Evolutionary conservation across 2,888 invertebrate genomes (phyloP).

Genomic region (Leptodirus hochenwartii): DNA sequence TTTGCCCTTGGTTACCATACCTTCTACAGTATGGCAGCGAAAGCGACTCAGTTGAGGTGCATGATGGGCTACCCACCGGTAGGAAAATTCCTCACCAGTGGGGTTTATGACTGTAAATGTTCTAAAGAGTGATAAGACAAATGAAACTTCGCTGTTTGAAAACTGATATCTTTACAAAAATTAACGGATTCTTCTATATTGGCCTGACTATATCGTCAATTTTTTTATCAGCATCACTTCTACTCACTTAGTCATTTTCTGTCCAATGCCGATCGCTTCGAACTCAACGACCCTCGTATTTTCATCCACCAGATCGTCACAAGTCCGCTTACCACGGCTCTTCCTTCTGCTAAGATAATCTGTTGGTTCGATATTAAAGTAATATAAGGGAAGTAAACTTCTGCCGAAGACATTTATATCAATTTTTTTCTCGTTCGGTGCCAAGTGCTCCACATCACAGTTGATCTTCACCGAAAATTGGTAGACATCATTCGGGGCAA

Average conservation of each 20-base stretch:
- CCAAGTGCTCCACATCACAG: conserved; percentile 34
- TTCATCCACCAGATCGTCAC: conserved; percentile 26
- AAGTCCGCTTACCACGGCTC: conserved; percentile 27
- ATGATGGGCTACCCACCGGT: conserved; percentile 17
- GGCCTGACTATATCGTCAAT: no score
- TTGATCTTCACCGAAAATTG: conserved; percentile 33
- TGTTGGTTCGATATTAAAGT: conserved; percentile 48
- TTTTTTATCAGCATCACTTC: not conserved
- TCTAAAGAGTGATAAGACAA: conserved; percentile 23
- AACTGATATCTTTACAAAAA: no score
- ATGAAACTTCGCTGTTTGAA: no score
- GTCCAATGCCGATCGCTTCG: conserved; percentile 41
- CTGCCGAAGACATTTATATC: conserved; percentile 31
- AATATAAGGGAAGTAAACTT: conserved; percentile 48
- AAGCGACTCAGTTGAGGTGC: conserved; percentile 27
- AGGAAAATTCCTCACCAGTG: conserved; percentile 36
- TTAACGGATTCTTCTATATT: no score
- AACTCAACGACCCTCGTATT: conserved; percentile 39
- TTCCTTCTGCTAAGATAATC: conserved; percentile 34
- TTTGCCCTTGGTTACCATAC: conserved; percentile 39
- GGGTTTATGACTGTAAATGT: conserved; percentile 47
- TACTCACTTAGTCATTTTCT: conserved; percentile 15
- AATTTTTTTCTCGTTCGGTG: conserved; percentile 21
- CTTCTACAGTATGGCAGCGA: conserved; percentile 38
- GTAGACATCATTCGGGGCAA: conserved; percentile 36